phyloP scores from a whole-genome alignment of 2,113 vertebrate species.

The Rhombomys opimus region DNA sequence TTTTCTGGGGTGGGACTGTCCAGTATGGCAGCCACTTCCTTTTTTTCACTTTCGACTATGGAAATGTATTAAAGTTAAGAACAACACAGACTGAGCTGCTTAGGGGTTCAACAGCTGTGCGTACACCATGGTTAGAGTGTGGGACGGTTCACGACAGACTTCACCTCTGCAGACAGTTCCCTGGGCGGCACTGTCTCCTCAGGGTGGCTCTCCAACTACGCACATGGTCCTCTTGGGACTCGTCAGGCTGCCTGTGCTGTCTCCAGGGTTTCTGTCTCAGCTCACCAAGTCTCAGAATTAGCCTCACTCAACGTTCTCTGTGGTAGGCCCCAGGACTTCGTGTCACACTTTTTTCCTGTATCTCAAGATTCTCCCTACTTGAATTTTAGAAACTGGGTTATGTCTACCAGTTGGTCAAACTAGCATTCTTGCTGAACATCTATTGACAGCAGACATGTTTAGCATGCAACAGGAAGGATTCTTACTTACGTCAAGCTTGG shows the following conservation, averaged over 20 bases:
- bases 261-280: not conserved
- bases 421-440: not conserved
- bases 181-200: not conserved
- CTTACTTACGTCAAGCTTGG: not conserved
- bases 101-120: not conserved
- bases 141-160: not conserved
- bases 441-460: not conserved
- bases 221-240: not conserved
- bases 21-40: not conserved
- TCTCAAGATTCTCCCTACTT: not conserved
- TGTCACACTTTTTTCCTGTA: not conserved
- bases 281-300: not conserved
- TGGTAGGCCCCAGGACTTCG: not conserved
- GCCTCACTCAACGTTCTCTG: not conserved
- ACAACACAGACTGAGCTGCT: not conserved
- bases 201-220: not conserved
- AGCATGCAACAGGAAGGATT: not conserved
- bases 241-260: not conserved
- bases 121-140: accelerated
- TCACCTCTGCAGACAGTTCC: not conserved
- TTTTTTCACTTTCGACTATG: not conserved
- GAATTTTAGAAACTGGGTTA: conserved; percentile 32
- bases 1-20: not conserved
- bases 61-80: conserved; percentile 7
- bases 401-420: not conserved